Evolutionary conservation across 2,797 vertebrate genomes (phyloP).

Genomic region (Micrastur ruficollis): DNA sequence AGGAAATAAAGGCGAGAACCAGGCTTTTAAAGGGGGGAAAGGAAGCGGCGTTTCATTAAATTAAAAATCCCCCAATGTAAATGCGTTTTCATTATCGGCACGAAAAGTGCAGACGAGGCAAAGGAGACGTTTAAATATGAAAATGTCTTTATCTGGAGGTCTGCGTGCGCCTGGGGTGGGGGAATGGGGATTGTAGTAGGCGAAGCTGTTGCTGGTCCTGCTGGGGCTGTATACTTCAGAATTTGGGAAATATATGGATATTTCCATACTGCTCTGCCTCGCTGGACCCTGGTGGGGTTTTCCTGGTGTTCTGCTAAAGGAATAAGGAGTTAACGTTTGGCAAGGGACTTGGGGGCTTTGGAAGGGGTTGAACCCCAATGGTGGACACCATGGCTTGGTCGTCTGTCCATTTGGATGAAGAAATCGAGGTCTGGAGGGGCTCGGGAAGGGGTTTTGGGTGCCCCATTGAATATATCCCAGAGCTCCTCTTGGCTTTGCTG

Average conservation of each 20-base stretch:
- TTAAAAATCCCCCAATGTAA: background rate
- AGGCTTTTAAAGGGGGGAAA: background rate
- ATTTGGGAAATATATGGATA: background rate
- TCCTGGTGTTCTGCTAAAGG: background rate
- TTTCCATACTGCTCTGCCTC: rapidly evolving
- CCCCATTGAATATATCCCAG: background rate
- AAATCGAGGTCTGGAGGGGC: background rate
- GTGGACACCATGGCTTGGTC: background rate
- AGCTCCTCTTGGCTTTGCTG: background rate
- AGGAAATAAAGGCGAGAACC: background rate
- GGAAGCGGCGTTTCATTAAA: background rate
- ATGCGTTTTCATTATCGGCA: background rate
- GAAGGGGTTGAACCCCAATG: background rate
- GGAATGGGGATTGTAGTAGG: background rate
- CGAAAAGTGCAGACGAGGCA: background rate
- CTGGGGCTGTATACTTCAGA: rapidly evolving
- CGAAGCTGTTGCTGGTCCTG: background rate
- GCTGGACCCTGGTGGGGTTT: rapidly evolving
- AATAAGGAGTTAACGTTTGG: background rate
- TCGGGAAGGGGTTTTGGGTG: background rate
- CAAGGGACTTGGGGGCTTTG: background rate
- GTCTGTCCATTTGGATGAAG: background rate
- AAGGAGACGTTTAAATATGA: background rate
- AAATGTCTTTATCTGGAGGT: background rate
- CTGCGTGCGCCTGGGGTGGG: rapidly evolving